A percentile compares a stretch with the other conserved stretches of the same genome.
Conservation (phyloP, 2,113 vertebrate species). For the Caracal caracal region DNA sequence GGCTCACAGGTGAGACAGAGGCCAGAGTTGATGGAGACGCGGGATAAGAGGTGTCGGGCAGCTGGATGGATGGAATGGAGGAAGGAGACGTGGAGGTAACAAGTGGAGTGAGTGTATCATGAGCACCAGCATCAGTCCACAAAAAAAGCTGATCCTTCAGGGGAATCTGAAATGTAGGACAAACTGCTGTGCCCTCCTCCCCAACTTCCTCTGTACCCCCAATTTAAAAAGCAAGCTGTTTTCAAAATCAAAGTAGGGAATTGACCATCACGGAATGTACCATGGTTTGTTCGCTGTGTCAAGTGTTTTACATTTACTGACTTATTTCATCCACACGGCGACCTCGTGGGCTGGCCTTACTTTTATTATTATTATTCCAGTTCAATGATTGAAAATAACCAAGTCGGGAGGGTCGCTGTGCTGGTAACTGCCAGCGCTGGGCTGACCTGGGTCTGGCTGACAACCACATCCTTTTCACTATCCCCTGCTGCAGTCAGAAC, state of each 20-base stretch:
- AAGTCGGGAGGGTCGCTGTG: neutral
- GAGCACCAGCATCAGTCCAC: neutral
- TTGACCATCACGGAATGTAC: neutral
- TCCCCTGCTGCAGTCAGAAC: neutral
- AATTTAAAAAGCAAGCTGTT: neutral
- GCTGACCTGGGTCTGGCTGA: neutral
- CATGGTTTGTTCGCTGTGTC: accelerated
- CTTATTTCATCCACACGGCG: neutral
- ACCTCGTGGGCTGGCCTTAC: neutral
- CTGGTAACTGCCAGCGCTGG: neutral
- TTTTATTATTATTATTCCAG: neutral
- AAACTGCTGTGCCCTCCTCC: neutral
- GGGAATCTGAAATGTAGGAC: neutral
- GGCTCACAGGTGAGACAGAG: slow-evolving; percentile 40
- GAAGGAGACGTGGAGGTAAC: neutral
- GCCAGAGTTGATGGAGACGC: neutral
- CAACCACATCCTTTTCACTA: neutral
- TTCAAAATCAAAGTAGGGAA: neutral
- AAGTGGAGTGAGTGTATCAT: neutral
- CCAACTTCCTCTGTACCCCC: neutral
- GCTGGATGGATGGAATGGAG: neutral
- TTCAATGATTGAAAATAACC: neutral
- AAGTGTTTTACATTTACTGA: neutral
- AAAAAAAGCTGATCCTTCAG: neutral
- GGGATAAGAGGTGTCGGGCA: neutral